Base-by-base conservation (phyloP, 1,140 invertebrate genomes). In the Trissolcus basalis region DNA sequence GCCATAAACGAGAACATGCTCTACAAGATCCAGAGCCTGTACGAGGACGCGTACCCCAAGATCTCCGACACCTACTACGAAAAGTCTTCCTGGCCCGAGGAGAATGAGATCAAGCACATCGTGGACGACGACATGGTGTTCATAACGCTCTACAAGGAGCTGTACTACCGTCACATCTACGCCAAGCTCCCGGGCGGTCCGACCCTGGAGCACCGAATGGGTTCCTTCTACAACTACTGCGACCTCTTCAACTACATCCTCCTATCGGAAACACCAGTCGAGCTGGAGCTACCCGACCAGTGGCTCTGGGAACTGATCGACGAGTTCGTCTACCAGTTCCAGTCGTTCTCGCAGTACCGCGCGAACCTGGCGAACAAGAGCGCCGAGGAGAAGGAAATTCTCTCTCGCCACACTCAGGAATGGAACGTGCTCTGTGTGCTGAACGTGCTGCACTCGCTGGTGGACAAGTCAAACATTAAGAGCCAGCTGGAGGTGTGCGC, bases 261-360 rank as follows among this genome's bases (percentile, higher is more conserved):
- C 39, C 94, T 94, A 83, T 93, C 96, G 0, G 93, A 96, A 51
- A 93, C 93, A 36, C 98, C 98, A 0, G 96, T 99, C 0, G 91
- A 93, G 35, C 86, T 99, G 12, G 97, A 98, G 85, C 86, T 99
- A 45, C 98, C 98, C 4, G 98, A 99, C 87, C 95, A 99, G 81
- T 99, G 98, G 98, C 89, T 99, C 4, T 99, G 98, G 98, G 98
- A 99, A 85, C 93, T 99, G 14, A 97, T 99, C 83, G 98, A 99
- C 90, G 98, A 99, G 86, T 96, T 96, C 89, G 93, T 95, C 8
- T 96, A 96, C 79, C 94, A 98, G 89, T 99, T 99, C 87, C 96
- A 98, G 86, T 94, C 94, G 0, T 99, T 98, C 88, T 94, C 96
- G 19, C 96, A 98, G 83, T 99, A 97, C 84, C 87, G 95, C 72